These are phyloP conservation scores for Cranoglanis bouderius DNA, from an alignment of 2,113 vertebrate genomes.

Conservation along the genomic window DNA sequence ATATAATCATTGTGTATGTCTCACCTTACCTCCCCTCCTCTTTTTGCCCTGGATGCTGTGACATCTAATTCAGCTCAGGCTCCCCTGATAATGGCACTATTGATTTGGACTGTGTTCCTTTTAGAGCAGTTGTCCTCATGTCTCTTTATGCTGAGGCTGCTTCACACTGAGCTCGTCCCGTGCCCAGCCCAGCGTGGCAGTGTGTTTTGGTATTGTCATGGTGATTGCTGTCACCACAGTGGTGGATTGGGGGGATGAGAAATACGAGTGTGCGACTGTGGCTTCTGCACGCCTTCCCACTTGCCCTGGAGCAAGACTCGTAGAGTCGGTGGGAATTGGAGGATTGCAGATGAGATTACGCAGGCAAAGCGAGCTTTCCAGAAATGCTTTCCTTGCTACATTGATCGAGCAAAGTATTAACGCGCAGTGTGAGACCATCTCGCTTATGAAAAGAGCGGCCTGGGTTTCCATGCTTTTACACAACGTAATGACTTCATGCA, in stretches of 20 bases:
- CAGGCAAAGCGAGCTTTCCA: conserved; percentile 21
- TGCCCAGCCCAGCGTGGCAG: conserved; percentile 32
- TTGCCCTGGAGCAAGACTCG: conserved; percentile 36
- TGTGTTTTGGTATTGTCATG: conserved; percentile 53
- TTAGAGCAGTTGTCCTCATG: conserved; percentile 45
- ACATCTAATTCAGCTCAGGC: conserved; percentile 69
- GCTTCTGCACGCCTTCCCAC: conserved; percentile 29
- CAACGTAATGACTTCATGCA: conserved; percentile 35
- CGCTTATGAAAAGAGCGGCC: conserved; percentile 22
- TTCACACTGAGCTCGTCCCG: conserved; percentile 14
- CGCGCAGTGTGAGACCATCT: conserved; percentile 28
- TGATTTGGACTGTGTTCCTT: conserved; percentile 63
- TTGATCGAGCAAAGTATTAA: conserved; percentile 33
- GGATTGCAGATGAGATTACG: conserved; percentile 42
- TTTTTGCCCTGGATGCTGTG: conserved; percentile 59
- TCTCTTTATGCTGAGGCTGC: conserved; percentile 51
- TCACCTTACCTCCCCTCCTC: conserved; percentile 48
- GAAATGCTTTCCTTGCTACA: conserved; percentile 31
- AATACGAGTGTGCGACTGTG: conserved; percentile 8
- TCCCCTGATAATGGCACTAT: conserved; percentile 68
- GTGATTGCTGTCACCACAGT: conserved; percentile 51
- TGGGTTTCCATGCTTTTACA: conserved; percentile 28
- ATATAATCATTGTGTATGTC: conserved; percentile 66
- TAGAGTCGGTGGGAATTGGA: conserved; percentile 2
- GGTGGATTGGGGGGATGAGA: not conserved